A percentile compares a stretch with the other conserved stretches of the same genome.
Evolutionary conservation across 2,888 invertebrate species (phyloP).

Genomic region (Habrosyne pyritoides): DNA sequence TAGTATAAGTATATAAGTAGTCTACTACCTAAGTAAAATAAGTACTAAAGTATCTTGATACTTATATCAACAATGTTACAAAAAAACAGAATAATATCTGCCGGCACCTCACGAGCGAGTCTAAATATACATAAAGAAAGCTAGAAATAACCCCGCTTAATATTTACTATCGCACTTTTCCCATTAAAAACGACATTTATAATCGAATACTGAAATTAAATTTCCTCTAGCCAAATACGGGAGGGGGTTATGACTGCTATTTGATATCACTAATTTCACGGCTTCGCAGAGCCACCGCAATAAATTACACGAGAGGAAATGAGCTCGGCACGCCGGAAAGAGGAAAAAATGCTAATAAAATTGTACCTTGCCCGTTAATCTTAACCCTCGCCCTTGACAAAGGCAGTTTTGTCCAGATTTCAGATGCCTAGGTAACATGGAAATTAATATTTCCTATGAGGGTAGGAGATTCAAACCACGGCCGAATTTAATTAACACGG

Average conservation of each 20-base stretch:
- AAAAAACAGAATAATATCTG: too few relatives aligned
- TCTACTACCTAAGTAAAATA: too few relatives aligned
- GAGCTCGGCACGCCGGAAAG: slow-evolving; percentile 71
- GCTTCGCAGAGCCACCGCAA: slow-evolving; percentile 60
- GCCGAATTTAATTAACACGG: slow-evolving; percentile 50
- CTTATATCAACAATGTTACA: too few relatives aligned
- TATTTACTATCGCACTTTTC: slow-evolving; percentile 13
- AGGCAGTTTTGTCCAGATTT: slow-evolving; percentile 66
- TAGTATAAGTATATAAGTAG: too few relatives aligned
- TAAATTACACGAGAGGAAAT: slow-evolving; percentile 77
- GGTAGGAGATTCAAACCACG: slow-evolving; percentile 34
- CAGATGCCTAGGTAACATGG: slow-evolving; percentile 35
- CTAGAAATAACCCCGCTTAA: not conserved
- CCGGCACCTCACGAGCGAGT: not conserved
- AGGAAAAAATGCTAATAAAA: slow-evolving; percentile 81
- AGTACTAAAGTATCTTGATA: too few relatives aligned
- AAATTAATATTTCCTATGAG: slow-evolving; percentile 56
- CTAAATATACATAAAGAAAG: not conserved
- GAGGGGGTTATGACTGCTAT: slow-evolving; percentile 60
- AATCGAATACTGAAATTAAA: slow-evolving; percentile 56
- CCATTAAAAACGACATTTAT: slow-evolving; percentile 29
- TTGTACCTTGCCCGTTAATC: slow-evolving; percentile 76
- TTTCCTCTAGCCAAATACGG: slow-evolving; percentile 53
- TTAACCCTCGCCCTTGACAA: slow-evolving; percentile 59
- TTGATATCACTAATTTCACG: slow-evolving; percentile 74